These are phyloP conservation scores for Coecobrya sp. DNA, from an alignment of 2,888 invertebrate genomes.

Conservation along the genomic window DNA sequence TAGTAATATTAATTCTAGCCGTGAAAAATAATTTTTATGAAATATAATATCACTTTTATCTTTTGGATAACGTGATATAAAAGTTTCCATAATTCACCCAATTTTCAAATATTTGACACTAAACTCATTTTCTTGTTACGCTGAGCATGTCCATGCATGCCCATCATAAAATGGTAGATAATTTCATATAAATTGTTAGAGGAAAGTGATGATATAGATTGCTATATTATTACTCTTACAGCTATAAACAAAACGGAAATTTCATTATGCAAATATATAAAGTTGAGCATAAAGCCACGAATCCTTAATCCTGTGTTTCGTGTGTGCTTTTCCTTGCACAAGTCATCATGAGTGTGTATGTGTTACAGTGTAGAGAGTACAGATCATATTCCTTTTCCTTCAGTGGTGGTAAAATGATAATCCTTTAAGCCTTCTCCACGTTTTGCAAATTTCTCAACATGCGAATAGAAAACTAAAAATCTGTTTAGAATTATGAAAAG, in stretches of 20 bases:
- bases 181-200: not conserved
- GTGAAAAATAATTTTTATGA: constrained; percentile 3
- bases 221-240: not conserved
- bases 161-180: not conserved
- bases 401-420: not conserved
- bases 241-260: not conserved
- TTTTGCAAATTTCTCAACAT: not conserved
- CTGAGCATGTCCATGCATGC: not conserved
- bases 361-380: too few species aligned
- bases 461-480: constrained; percentile 24
- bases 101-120: constrained; percentile 19
- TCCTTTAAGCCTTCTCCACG: constrained; percentile 2
- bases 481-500: constrained; percentile 61
- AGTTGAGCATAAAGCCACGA: too few species aligned
- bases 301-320: too few species aligned
- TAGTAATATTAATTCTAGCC: not conserved
- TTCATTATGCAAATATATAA: not conserved
- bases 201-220: not conserved
- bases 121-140: constrained; percentile 30
- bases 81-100: constrained; percentile 44
- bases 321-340: too few species aligned
- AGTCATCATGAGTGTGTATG: too few species aligned
- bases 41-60: not conserved
- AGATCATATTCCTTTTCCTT: too few species aligned
- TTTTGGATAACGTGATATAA: not conserved